Evolutionary conservation across 2,888 invertebrate genomes (phyloP).

Genomic region (Creontiades dilutus): DNA sequence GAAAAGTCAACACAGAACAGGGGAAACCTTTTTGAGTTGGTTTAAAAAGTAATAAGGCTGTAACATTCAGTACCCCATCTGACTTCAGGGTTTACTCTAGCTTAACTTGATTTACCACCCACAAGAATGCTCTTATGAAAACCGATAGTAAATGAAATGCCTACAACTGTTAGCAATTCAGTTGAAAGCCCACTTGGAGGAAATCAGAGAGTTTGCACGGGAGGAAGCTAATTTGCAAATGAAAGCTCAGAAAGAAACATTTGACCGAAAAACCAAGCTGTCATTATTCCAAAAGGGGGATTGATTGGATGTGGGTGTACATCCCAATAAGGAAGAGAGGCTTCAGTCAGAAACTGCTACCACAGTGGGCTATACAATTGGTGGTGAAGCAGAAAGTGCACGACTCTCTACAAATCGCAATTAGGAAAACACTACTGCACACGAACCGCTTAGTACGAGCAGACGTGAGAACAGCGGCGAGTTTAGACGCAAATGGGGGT

Average conservation of each 20-base stretch:
- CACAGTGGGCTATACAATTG: not conserved
- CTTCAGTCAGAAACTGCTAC: not conserved
- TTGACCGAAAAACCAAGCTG: not conserved
- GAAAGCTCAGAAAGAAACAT: not conserved
- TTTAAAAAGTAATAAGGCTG: too few relatives aligned
- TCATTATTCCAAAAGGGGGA: not conserved
- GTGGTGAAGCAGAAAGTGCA: not conserved
- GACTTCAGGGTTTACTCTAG: too few relatives aligned
- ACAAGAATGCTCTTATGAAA: too few relatives aligned
- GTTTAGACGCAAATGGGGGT: not conserved
- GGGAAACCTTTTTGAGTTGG: too few relatives aligned
- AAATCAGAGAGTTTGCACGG: not conserved
- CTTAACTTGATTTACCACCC: too few relatives aligned
- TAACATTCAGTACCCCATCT: too few relatives aligned
- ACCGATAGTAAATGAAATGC: not conserved
- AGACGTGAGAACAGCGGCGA: not conserved
- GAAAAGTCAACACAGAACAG: too few relatives aligned
- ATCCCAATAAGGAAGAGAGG: not conserved
- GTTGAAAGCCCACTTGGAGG: not conserved
- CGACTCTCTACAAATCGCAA: not conserved
- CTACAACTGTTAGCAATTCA: not conserved
- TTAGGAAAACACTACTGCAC: not conserved
- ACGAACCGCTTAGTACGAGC: not conserved
- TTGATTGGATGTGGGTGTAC: not conserved
- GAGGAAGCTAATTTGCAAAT: not conserved